A percentile compares a stretch with the other conserved stretches of the same genome.
phyloP scores from a whole-genome alignment of 2,888 invertebrate genomes.

The Coecobrya sp. region DNA sequence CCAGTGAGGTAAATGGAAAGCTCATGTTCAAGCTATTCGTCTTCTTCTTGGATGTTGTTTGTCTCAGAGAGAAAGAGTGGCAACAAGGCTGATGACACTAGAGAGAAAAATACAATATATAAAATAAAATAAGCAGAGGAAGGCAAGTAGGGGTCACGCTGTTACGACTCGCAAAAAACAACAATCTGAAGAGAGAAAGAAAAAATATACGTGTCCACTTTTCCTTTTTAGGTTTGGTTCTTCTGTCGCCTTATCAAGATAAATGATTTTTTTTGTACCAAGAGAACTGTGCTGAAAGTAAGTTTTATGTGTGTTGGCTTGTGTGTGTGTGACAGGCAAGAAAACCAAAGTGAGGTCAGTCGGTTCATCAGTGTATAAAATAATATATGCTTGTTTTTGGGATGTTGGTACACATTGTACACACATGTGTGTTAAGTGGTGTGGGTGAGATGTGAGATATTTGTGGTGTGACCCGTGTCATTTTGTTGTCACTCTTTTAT shows the following conservation, averaged over 20 bases:
- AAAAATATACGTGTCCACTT: neutral
- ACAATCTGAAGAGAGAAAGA: neutral
- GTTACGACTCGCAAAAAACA: neutral
- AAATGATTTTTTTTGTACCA: slow-evolving; percentile 49
- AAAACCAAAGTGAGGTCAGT: slow-evolving; percentile 13
- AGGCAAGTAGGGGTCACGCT: neutral
- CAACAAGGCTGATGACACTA: neutral
- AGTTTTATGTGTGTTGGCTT: neutral
- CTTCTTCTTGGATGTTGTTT: neutral
- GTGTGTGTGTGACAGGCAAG: neutral
- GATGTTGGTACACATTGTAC: no score
- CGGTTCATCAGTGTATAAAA: neutral
- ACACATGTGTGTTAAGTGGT: no score
- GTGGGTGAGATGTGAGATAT: no score
- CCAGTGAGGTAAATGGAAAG: neutral
- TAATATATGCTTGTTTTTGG: no score
- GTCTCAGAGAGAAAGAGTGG: neutral
- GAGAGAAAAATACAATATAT: no score
- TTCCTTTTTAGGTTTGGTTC: neutral
- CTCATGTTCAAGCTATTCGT: neutral
- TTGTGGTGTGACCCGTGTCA: no score
- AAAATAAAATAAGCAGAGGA: neutral
- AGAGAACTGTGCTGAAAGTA: neutral
- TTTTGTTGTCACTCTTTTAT: no score
- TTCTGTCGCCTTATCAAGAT: slow-evolving; percentile 42